Conservation (phyloP, 2,113 vertebrate species). For the Sarotherodon lohbergeri region DNA sequence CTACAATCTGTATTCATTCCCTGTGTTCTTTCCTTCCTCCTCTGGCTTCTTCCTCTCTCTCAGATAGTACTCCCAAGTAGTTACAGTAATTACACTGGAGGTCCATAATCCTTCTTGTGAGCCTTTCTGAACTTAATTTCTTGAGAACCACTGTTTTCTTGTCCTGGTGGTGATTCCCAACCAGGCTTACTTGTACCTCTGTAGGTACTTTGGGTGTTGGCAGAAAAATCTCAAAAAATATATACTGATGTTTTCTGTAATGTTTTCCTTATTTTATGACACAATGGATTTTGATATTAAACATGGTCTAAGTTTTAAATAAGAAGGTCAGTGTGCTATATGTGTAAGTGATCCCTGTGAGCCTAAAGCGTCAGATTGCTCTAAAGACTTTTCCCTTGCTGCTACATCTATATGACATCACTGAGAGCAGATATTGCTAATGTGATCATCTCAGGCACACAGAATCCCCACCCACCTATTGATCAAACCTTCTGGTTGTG, state of each 20-base stretch:
- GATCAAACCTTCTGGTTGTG: not conserved
- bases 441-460: not conserved
- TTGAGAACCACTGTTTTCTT: not conserved
- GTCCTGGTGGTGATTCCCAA: not conserved
- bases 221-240: not conserved
- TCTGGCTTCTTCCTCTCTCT: not conserved
- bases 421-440: not conserved
- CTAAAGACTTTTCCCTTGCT: not conserved
- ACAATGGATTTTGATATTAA: not conserved
- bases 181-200: not conserved
- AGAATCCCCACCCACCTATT: not conserved
- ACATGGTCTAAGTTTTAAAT: not conserved
- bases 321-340: not conserved
- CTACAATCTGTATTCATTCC: slow-evolving; percentile 2
- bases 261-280: not conserved
- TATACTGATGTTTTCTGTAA: not conserved
- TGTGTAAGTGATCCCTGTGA: not conserved
- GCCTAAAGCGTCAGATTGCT: not conserved
- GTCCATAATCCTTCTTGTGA: not conserved
- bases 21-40: slow-evolving; percentile 1
- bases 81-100: not conserved
- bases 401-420: not conserved
- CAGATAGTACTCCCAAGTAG: not conserved
- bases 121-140: not conserved
- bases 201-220: not conserved